Base-by-base conservation (phyloP, 2,113 vertebrate species). In the Dipodomys ordii region DNA sequence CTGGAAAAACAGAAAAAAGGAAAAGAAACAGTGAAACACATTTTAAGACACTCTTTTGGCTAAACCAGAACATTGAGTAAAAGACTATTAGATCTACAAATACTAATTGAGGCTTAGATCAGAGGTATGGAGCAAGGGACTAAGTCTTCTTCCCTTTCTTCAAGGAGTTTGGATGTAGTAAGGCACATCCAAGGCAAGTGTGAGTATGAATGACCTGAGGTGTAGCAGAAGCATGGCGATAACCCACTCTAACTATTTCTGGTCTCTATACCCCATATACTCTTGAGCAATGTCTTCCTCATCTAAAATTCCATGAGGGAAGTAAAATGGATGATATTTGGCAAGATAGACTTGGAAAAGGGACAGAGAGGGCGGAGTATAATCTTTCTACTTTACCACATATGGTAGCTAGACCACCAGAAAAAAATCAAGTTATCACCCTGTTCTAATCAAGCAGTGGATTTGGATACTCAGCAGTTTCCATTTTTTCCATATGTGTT, bases 1-100 rank as follows among this genome's bases (percentile, higher is more conserved):
- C 99, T 99, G 96, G 78, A 97, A 97, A 78, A 19, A 87, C n/a
- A 97, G 77, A 92, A 76, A 62, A 78, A 97, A 77, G 73, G 20
- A 82, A 57, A 69, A 71, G 25, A 49, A 64, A 57, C 82, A 92
- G n/a, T n/a, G 72, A 84, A 87, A 78, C 3, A 78, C 7, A 88
- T 76, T 27, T 74, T 83, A 84, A 39, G 13, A 67, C 1, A 71
- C 0, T 22, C 32, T 83, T 83, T 68, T 57, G 3, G 57, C 18
- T 91, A 85, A 67, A 74, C 82, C 30, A 25, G 7, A 93, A 80
- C 35, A 60, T n/a, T 84, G 73, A 8, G 18, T 74, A 81, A 7
- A 73, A 49, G 68, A 92, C 39, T 30, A 46, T 68, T 67, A 22
- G 64, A 76, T 80, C 30, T 57, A 93, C 27, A 69, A 74, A 83